Evolutionary conservation across 2,888 invertebrate genomes (phyloP).

Genomic region (Hirtodrosophila histrioides): DNA sequence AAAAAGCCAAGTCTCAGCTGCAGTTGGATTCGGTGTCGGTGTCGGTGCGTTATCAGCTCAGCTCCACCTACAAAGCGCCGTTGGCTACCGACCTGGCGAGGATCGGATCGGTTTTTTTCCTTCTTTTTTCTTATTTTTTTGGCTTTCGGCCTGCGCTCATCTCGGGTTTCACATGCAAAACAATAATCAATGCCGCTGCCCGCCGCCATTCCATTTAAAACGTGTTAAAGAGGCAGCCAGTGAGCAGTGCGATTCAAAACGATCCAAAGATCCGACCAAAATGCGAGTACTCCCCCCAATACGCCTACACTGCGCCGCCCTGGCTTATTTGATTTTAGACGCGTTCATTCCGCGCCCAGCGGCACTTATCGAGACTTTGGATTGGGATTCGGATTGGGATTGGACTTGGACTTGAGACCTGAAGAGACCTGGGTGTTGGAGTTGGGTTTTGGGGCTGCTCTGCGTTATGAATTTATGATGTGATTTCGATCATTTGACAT

Average conservation of each 20-base stretch:
- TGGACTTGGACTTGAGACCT: background rate
- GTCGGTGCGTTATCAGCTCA: slow-evolving; percentile 66
- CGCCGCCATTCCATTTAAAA: slow-evolving; percentile 73
- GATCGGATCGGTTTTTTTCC: slow-evolving; percentile 23
- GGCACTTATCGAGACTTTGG: slow-evolving; percentile 43
- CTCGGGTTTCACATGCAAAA: slow-evolving; percentile 67
- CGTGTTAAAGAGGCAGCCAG: slow-evolving; percentile 72
- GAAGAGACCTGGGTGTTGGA: no score
- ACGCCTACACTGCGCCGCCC: slow-evolving; percentile 68
- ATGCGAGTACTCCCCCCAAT: background rate
- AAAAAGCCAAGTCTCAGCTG: slow-evolving; percentile 20
- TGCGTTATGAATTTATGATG: slow-evolving; percentile 81
- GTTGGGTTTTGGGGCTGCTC: slow-evolving; percentile 18
- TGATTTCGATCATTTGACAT: slow-evolving; percentile 84
- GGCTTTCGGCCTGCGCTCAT: slow-evolving; percentile 1
- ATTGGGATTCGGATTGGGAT: slow-evolving; percentile 24
- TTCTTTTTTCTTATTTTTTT: background rate
- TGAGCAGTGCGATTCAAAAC: slow-evolving; percentile 23
- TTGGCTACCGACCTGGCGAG: slow-evolving; percentile 58
- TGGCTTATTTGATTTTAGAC: slow-evolving; percentile 77
- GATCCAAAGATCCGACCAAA: slow-evolving; percentile 45
- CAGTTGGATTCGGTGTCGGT: slow-evolving; percentile 33
- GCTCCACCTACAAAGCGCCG: slow-evolving; percentile 72
- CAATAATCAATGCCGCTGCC: slow-evolving; percentile 72
- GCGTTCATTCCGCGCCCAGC: slow-evolving; percentile 68